Percentiles rank a stretch among this genome's conserved stretches.
Conservation (phyloP, 2,113 vertebrate species). For the Microtus ochrogaster region DNA sequence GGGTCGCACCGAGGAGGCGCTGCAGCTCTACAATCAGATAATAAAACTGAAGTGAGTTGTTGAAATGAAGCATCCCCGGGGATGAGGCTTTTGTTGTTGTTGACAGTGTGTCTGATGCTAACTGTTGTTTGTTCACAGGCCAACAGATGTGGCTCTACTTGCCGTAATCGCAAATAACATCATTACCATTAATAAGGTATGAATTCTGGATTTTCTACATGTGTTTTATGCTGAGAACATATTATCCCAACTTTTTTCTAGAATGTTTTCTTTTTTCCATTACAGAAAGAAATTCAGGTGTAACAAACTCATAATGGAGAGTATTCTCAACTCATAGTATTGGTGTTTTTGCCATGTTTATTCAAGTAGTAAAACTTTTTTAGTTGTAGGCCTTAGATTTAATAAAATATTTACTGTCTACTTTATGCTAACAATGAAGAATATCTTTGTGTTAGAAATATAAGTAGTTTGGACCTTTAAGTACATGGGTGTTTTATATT, state of each 20-base stretch:
- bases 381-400: background rate
- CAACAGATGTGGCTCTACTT: constrained; percentile 96
- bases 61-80: constrained; percentile 44
- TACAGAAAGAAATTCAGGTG: background rate
- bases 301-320: constrained; percentile 28
- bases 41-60: constrained; percentile 93
- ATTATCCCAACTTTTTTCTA: background rate
- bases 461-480: constrained; percentile 19
- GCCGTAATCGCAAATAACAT: constrained; percentile 99
- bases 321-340: constrained; percentile 9
- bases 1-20: constrained; percentile 94
- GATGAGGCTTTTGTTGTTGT: background rate
- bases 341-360: constrained; percentile 10
- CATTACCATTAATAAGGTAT: constrained; percentile 99
- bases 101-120: constrained; percentile 55
- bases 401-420: constrained; percentile 46
- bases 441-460: background rate
- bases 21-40: constrained; percentile 99
- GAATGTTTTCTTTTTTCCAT: background rate
- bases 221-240: background rate
- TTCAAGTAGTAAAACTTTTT: constrained; percentile 33
- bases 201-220: background rate
- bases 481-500: background rate
- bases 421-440: constrained; percentile 31
- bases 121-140: constrained; percentile 87